Percentiles rank a stretch among this genome's conserved stretches.
Evolutionary conservation across 2,797 vertebrate genomes (phyloP).

Genomic region (Agapornis canus): DNA sequence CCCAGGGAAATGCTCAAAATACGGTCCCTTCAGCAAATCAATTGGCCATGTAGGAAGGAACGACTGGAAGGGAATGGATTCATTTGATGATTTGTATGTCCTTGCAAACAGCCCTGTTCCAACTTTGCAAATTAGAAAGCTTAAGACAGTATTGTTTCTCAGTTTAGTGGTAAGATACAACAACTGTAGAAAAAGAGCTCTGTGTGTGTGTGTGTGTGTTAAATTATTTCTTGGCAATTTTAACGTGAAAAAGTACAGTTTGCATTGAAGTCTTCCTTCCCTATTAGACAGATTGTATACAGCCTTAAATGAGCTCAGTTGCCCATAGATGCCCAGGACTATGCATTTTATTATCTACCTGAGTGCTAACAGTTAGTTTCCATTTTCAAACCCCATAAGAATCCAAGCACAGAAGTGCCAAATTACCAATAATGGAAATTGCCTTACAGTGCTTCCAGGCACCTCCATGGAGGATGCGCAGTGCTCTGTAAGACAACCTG

Average conservation of each 20-base stretch:
- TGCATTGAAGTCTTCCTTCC: neutral
- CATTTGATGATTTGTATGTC: neutral
- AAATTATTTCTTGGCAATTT: neutral
- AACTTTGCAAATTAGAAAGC: neutral
- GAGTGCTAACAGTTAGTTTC: neutral
- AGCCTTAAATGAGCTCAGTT: neutral
- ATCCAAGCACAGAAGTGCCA: neutral
- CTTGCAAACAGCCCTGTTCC: neutral
- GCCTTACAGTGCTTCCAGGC: neutral
- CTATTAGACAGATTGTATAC: neutral
- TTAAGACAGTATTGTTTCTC: neutral
- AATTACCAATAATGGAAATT: neutral
- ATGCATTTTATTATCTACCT: neutral
- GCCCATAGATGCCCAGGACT: neutral
- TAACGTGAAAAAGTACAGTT: neutral
- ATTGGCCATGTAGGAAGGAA: neutral
- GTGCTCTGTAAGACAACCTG: neutral
- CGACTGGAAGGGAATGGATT: rapidly evolving
- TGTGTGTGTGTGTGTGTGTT: rapidly evolving
- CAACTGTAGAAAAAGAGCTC: neutral
- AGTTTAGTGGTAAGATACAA: neutral
- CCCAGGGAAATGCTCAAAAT: neutral
- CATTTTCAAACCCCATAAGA: neutral
- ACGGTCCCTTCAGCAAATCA: neutral
- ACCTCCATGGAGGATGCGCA: neutral